phyloP scores from a whole-genome alignment of 2,888 invertebrate species.

The Lithophane semibrunnea region DNA sequence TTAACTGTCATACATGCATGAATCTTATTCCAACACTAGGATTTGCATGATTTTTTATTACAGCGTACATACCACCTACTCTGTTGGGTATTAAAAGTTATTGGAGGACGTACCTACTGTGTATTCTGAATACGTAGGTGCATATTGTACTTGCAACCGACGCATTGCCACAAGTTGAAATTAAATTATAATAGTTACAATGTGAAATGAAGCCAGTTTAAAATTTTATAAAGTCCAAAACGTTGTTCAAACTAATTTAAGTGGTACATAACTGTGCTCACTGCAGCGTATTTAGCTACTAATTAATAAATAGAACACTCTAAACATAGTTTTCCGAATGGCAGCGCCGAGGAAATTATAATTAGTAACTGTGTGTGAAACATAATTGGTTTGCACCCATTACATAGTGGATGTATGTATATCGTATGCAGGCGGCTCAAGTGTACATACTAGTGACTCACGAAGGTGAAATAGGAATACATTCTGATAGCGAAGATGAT shows the following conservation, averaged over 20 bases:
- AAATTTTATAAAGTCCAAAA: slow-evolving; percentile 63
- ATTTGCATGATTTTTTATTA: slow-evolving; percentile 51
- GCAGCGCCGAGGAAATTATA: slow-evolving; percentile 82
- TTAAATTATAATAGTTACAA: slow-evolving; percentile 48
- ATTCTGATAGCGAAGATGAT: slow-evolving; percentile 33
- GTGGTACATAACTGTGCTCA: slow-evolving; percentile 72
- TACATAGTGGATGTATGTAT: slow-evolving; percentile 57
- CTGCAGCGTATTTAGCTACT: slow-evolving; percentile 77
- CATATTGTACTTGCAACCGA: slow-evolving; percentile 21
- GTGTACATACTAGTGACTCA: slow-evolving; percentile 55
- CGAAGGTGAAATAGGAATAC: slow-evolving; percentile 36
- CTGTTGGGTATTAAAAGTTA: slow-evolving; percentile 39
- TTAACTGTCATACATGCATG: slow-evolving; percentile 50
- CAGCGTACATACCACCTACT: slow-evolving; percentile 36
- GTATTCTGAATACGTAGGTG: slow-evolving; percentile 31
- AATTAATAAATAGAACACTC: slow-evolving; percentile 82
- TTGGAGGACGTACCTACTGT: slow-evolving; percentile 18
- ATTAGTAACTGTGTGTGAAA: slow-evolving; percentile 81
- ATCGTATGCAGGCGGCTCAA: slow-evolving; percentile 41
- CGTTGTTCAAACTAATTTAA: slow-evolving; percentile 69
- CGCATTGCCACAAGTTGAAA: slow-evolving; percentile 29
- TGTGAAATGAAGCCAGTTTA: slow-evolving; percentile 52
- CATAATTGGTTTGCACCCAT: slow-evolving; percentile 80
- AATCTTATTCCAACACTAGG: slow-evolving; percentile 41
- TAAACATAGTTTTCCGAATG: slow-evolving; percentile 82